Evolutionary conservation across 2,888 invertebrate genomes (phyloP), one percentile per base, ranked within the genome.

Genomic region (Aricia artaxerxes): DNA sequence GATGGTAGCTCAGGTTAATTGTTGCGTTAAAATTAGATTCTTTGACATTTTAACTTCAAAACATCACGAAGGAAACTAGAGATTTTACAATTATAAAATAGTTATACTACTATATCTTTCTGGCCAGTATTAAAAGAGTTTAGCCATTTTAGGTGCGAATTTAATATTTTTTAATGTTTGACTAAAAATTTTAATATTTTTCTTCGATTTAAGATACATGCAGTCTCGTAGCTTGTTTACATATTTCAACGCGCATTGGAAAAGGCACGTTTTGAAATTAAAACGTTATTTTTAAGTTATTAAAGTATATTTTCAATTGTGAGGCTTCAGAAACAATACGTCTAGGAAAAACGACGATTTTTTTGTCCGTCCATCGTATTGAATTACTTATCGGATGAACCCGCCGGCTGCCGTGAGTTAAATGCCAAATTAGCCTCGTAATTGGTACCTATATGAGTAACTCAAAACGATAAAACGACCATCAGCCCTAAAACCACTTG

Each of bases 351-450:
- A 6, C 31, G 69, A 35, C 24, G 35, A 76, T 57, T 76, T 76
- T 76, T 57, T 57, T 76, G 76, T 76, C 57, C 16, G 57, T 53
- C 0, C 31, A 35, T 13, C 57, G 38, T 16, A 57, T 57, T 24
- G 49, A 31, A 57, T 57, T 31, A 53, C 76, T 76, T 49, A 75
- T 75, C 75, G 35, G 35, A 76, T 73, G 44, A 73, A 73, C n/a
- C 40, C 57, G 13, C 57, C 16, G 57, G 57, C 57, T 31, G 11
- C 57, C 24, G 49, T 76, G 31, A 76, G 57, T 76, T 76, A 76
- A 57, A 57, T 76, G 57, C 31, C 57, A 76, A 57, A 49, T 35
- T 76, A 76, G 35, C 57, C 2, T 53, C 24, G 53, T 76, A 76
- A 76, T 76, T 76, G 53, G 24, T 76, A 31, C 24, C 24, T 24